These are phyloP conservation scores for Anas bernieri DNA, from an alignment of 2,797 vertebrate species.

Conservation along the genomic window DNA sequence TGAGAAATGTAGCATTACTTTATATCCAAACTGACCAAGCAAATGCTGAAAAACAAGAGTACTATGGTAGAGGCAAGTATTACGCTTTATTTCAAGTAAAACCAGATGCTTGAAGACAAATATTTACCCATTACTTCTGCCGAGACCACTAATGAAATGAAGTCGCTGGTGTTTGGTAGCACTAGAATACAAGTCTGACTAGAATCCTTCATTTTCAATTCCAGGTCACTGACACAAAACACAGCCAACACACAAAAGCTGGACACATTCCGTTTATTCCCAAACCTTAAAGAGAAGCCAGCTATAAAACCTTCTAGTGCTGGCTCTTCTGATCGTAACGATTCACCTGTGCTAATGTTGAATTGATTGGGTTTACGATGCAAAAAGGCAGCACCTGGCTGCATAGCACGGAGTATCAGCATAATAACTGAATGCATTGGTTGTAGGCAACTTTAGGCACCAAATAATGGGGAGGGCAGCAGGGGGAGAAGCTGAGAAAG, in stretches of 20 bases:
- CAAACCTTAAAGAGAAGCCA: background rate
- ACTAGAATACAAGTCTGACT: background rate
- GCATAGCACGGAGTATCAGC: background rate
- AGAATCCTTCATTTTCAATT: constrained; percentile 24
- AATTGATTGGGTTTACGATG: background rate
- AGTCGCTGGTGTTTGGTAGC: background rate
- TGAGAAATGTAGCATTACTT: background rate
- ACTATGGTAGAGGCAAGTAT: background rate
- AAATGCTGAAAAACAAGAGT: constrained; percentile 14
- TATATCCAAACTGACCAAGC: constrained; percentile 8
- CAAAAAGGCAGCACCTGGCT: background rate
- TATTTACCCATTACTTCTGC: constrained; percentile 43
- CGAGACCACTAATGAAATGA: background rate
- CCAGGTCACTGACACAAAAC: background rate
- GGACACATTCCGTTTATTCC: background rate
- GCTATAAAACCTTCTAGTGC: background rate
- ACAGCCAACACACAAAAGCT: background rate
- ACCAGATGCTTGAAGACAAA: constrained; percentile 29
- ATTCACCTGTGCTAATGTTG: background rate
- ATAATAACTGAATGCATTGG: background rate
- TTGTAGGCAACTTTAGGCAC: background rate
- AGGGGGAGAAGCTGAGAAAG: background rate
- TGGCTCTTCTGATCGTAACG: background rate
- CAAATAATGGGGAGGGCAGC: background rate
- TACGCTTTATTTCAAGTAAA: constrained; percentile 39